Percentiles rank a stretch among this genome's conserved stretches.
phyloP scores from a whole-genome alignment of 1,140 invertebrate genomes.

The Tetramorium alpestre region DNA sequence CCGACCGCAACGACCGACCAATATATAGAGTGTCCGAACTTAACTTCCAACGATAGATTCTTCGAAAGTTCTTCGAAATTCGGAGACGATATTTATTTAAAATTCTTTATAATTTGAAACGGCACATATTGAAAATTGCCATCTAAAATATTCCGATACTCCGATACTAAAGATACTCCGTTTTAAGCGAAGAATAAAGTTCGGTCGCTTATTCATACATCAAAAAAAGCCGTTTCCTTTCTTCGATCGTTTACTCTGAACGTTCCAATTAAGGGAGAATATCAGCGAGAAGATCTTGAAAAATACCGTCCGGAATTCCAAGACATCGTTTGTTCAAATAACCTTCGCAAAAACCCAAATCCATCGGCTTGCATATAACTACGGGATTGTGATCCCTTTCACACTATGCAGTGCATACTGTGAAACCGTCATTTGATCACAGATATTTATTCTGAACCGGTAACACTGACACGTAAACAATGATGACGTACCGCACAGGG shows the following conservation, averaged over 20 bases:
- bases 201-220: background rate
- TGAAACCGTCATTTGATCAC: background rate
- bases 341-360: background rate
- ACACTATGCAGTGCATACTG: background rate
- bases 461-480: background rate
- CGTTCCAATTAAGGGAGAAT: background rate
- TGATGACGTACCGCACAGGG: too few species aligned
- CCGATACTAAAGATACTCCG: too few species aligned
- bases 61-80: background rate
- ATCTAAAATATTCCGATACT: background rate
- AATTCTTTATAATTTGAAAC: background rate
- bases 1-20: slow-evolving; percentile 63
- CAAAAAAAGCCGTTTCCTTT: background rate
- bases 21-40: slow-evolving; percentile 21
- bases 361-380: background rate
- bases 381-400: background rate
- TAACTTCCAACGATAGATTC: background rate
- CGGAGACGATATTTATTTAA: background rate
- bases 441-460: background rate
- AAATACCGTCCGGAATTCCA: background rate
- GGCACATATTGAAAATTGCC: background rate
- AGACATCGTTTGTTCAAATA: background rate
- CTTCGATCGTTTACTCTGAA: background rate
- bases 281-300: background rate
- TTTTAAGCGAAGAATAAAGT: background rate